Percentiles rank a stretch among this genome's conserved stretches.
phyloP scores from a whole-genome alignment of 2,113 vertebrate species.

The Zosterops japonicus region DNA sequence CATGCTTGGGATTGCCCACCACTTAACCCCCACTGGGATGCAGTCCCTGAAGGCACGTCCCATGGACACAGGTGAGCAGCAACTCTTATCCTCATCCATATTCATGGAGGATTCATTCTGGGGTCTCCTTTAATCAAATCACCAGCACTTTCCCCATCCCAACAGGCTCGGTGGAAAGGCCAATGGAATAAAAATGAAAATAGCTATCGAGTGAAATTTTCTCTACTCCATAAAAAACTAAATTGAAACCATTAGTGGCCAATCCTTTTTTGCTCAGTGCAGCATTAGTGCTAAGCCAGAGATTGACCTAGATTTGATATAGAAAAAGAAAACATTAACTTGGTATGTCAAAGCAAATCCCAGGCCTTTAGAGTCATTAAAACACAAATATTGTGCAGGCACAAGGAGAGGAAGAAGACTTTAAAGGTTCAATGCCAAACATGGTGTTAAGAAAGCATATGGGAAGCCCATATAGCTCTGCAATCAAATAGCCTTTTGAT shows the following conservation, averaged over 20 bases:
- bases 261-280: constrained; percentile 45
- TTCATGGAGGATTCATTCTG: background rate
- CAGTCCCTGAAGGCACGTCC: background rate
- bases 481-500: background rate
- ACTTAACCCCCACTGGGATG: background rate
- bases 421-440: background rate
- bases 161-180: background rate
- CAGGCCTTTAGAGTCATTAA: constrained; percentile 42
- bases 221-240: constrained; percentile 41
- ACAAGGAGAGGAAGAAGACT: constrained; percentile 2
- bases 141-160: background rate
- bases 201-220: constrained; percentile 42
- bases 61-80: background rate
- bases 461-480: background rate
- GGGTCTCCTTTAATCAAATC: background rate
- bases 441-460: background rate
- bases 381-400: constrained; percentile 38
- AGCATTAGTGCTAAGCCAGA: constrained; percentile 56
- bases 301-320: constrained; percentile 59
- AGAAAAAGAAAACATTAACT: constrained; percentile 58
- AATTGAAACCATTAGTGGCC: constrained; percentile 65
- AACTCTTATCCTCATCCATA: background rate
- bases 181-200: constrained; percentile 58
- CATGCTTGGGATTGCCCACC: background rate
- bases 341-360: constrained; percentile 55